Conservation (phyloP, 2,113 vertebrate genomes). For the Podiceps cristatus region DNA sequence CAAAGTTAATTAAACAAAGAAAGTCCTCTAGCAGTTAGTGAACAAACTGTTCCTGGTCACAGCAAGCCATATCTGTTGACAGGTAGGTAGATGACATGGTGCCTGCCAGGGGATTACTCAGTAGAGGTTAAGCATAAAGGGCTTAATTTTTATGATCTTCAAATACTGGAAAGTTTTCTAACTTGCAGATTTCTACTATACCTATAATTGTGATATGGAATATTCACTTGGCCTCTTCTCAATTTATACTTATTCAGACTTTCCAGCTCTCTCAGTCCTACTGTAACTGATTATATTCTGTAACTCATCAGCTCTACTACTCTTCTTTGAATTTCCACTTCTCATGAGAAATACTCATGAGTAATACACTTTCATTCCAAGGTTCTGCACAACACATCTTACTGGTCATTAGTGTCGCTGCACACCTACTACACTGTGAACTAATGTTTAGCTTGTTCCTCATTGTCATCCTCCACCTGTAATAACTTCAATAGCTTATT, state of each 20-base stretch:
- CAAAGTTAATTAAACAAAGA: background rate
- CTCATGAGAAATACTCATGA: background rate
- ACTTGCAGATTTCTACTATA: background rate
- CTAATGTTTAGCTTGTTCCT: background rate
- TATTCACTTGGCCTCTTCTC: background rate
- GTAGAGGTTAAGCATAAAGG: background rate
- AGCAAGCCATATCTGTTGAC: background rate
- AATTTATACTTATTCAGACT: background rate
- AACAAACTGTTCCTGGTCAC: background rate
- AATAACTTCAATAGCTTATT: background rate
- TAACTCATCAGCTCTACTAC: background rate
- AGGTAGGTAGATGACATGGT: rapidly evolving
- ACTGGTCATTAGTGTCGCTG: background rate
- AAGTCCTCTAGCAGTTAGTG: background rate
- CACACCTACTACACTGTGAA: background rate
- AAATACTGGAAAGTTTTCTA: background rate
- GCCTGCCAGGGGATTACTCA: background rate
- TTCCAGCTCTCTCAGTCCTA: background rate
- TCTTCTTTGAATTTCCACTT: background rate
- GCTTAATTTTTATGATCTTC: background rate
- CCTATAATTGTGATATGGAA: background rate
- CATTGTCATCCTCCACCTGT: background rate
- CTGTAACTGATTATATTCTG: background rate
- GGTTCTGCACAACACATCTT: background rate
- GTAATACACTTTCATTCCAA: background rate